phyloP scores from a whole-genome alignment of 2,888 invertebrate species.

The Pelosia muscerda region DNA sequence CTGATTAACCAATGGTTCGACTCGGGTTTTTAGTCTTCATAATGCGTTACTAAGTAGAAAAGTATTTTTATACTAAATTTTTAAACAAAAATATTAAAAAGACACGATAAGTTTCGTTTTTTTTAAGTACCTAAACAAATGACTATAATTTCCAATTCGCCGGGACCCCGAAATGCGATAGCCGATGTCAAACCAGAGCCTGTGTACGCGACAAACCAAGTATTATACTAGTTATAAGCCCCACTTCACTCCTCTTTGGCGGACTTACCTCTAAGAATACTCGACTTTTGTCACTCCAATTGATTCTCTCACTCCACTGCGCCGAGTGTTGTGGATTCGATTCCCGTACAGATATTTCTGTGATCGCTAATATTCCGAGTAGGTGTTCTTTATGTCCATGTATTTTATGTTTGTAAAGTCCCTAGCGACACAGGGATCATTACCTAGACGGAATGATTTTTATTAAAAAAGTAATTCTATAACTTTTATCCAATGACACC shows the following conservation, averaged over 20 bases:
- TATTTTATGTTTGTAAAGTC: conserved; percentile 3
- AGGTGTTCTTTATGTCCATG: conserved; percentile 15
- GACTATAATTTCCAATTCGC: too few species aligned
- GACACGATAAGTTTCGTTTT: too few species aligned
- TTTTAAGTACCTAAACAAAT: too few species aligned
- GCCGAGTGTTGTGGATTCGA: neutral
- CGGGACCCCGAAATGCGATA: neutral
- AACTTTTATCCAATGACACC: too few species aligned
- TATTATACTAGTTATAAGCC: conserved; percentile 1
- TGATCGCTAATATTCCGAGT: conserved; percentile 9
- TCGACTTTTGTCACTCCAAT: neutral
- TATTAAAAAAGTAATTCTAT: conserved; percentile 3
- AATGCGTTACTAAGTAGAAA: too few species aligned
- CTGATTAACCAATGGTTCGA: too few species aligned
- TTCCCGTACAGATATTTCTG: neutral
- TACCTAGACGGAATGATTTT: conserved; percentile 14
- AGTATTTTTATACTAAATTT: too few species aligned
- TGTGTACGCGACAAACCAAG: neutral
- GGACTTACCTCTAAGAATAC: conserved; percentile 1
- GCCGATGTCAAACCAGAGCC: neutral
- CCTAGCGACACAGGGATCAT: conserved; percentile 19
- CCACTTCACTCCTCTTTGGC: neutral
- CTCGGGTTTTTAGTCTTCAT: too few species aligned
- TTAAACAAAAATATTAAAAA: too few species aligned
- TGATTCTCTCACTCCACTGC: neutral